Evolutionary conservation across 2,888 invertebrate genomes (phyloP).

Genomic region (Perizoma affinitatum): DNA sequence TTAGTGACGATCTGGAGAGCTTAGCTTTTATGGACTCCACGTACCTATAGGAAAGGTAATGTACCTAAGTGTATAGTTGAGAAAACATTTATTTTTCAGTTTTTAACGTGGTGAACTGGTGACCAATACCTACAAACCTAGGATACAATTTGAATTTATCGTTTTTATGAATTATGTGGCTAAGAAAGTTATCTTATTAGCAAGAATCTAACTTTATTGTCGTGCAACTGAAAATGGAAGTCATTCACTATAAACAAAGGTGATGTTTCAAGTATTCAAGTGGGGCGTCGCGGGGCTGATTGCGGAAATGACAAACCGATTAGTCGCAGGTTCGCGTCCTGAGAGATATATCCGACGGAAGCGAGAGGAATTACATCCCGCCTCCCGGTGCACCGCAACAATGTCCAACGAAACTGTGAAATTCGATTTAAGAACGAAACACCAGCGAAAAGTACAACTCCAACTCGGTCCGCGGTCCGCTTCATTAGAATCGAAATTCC

Average conservation of each 20-base stretch:
- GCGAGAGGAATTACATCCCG: constrained; percentile 73
- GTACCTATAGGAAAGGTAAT: constrained; percentile 27
- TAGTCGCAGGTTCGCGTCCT: constrained; percentile 72
- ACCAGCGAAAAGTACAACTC: constrained; percentile 53
- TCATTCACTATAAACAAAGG: constrained; percentile 49
- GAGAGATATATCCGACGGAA: constrained; percentile 79
- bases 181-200: too few relatives aligned
- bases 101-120: too few relatives aligned
- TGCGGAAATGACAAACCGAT: constrained; percentile 81
- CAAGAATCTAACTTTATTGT: neutral
- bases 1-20: constrained; percentile 31
- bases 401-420: constrained; percentile 61
- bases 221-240: neutral
- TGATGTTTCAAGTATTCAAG: constrained; percentile 66
- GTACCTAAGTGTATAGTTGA: constrained; percentile 30
- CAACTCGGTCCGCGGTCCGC: constrained; percentile 50
- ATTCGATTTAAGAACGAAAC: constrained; percentile 63
- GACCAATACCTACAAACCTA: too few relatives aligned
- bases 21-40: constrained; percentile 32
- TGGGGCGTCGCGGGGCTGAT: constrained; percentile 65
- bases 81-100: constrained; percentile 24
- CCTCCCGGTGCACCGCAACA: constrained; percentile 65
- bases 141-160: too few relatives aligned
- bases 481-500: constrained; percentile 80
- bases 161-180: too few relatives aligned